These are phyloP conservation scores for Pachymerium ferrugineum DNA, from an alignment of 2,888 invertebrate genomes.

Conservation along the genomic window DNA sequence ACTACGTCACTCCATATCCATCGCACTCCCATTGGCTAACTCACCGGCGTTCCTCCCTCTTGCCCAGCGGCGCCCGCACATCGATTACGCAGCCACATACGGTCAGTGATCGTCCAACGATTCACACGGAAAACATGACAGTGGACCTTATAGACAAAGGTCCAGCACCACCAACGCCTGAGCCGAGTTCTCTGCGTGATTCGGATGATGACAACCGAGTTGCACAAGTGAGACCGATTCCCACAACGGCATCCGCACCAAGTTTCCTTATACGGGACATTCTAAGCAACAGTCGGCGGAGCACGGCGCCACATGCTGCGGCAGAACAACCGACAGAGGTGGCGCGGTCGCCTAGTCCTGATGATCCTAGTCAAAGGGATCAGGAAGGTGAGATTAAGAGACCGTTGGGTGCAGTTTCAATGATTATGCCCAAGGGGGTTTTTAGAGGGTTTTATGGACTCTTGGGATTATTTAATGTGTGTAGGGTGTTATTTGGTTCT, in stretches of 20 bases:
- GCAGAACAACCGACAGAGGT: not conserved
- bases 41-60: conserved; percentile 22
- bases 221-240: not conserved
- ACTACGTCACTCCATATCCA: not conserved
- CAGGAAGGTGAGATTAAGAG: conserved; percentile 27
- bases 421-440: not conserved
- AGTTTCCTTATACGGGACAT: conserved; percentile 36
- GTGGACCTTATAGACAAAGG: conserved; percentile 30
- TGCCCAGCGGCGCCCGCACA: conserved; percentile 15
- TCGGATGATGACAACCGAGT: not conserved
- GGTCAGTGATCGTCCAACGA: conserved; percentile 17
- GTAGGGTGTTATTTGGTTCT: not conserved
- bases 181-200: not conserved
- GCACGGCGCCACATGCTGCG: conserved; percentile 2
- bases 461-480: not conserved
- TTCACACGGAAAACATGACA: conserved; percentile 23
- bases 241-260: conserved; percentile 12
- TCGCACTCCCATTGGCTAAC: not conserved
- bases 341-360: conserved; percentile 11
- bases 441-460: not conserved
- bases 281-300: conserved; percentile 33
- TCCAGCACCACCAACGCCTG: conserved; percentile 11
- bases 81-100: not conserved
- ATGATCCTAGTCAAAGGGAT: not conserved
- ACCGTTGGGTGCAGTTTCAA: not conserved